Percentiles rank a stretch among this genome's conserved stretches.
Evolutionary conservation across 2,797 vertebrate genomes (phyloP).

Genomic region (Epinephelus malabaricus): DNA sequence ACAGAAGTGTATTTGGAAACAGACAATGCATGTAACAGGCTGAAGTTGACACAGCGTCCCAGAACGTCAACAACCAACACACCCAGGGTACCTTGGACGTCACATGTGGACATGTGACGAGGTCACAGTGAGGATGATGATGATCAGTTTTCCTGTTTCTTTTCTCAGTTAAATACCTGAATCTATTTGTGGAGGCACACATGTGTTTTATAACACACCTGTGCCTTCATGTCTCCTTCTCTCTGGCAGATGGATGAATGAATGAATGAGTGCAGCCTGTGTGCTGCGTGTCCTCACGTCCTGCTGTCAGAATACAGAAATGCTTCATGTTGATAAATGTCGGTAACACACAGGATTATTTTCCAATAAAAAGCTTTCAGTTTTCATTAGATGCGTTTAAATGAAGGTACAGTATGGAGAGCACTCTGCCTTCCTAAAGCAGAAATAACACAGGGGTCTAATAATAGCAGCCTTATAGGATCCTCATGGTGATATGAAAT

Average conservation of each 20-base stretch:
- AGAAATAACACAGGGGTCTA: slow-evolving; percentile 4
- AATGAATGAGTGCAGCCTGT: neutral
- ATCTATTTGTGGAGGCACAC: neutral
- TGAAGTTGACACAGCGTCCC: too few relatives aligned
- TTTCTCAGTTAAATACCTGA: neutral
- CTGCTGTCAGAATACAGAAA: neutral
- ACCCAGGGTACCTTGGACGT: too few relatives aligned
- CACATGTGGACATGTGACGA: too few relatives aligned
- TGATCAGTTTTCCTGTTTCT: too few relatives aligned
- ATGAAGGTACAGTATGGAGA: neutral
- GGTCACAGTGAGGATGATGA: too few relatives aligned
- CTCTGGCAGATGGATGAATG: neutral
- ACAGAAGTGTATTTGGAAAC: too few relatives aligned
- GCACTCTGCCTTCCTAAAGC: slow-evolving; percentile 2
- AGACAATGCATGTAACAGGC: too few relatives aligned
- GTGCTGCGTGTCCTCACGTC: neutral
- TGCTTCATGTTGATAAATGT: neutral
- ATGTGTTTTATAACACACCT: neutral
- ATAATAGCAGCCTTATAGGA: slow-evolving; percentile 3
- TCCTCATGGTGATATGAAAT: neutral
- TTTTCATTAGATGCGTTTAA: neutral
- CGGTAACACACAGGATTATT: neutral
- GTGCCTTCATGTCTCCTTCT: neutral
- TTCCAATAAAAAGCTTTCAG: slow-evolving; percentile 11
- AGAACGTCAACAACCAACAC: too few relatives aligned